phyloP scores from a whole-genome alignment of 2,797 vertebrate species.

The Anniella stebbinsi region DNA sequence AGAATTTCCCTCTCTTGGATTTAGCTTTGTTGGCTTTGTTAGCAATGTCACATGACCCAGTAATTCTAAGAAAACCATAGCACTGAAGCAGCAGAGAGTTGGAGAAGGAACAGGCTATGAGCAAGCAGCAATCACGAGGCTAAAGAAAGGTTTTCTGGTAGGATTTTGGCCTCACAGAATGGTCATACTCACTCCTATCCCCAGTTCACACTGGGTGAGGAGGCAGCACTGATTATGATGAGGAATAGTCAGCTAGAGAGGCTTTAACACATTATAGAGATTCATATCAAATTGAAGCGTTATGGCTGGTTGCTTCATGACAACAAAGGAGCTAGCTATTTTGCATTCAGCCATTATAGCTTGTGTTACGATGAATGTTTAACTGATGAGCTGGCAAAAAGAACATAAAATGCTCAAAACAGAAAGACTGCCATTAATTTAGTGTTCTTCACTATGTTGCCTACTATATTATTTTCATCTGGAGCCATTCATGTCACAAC shows the following conservation, averaged over 20 bases:
- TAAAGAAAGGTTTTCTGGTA: background rate
- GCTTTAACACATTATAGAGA: background rate
- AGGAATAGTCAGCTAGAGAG: background rate
- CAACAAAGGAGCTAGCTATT: background rate
- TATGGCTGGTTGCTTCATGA: background rate
- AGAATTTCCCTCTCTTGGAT: background rate
- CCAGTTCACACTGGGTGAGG: background rate
- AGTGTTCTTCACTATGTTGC: background rate
- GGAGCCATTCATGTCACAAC: background rate
- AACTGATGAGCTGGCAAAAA: slow-evolving; percentile 1
- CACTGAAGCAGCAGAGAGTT: background rate
- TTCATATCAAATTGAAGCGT: background rate
- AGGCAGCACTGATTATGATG: background rate
- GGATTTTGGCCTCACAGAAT: background rate
- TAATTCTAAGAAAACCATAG: background rate
- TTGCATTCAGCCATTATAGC: background rate
- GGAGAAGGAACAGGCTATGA: background rate
- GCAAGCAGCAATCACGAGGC: background rate
- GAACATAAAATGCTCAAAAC: slow-evolving; percentile 1
- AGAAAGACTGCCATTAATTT: background rate
- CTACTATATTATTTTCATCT: background rate
- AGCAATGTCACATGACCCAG: background rate
- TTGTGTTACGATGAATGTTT: background rate
- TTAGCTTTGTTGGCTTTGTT: background rate
- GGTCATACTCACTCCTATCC: background rate